Conservation (phyloP, 2,113 vertebrate genomes). For the Pedionomus torquatus region DNA sequence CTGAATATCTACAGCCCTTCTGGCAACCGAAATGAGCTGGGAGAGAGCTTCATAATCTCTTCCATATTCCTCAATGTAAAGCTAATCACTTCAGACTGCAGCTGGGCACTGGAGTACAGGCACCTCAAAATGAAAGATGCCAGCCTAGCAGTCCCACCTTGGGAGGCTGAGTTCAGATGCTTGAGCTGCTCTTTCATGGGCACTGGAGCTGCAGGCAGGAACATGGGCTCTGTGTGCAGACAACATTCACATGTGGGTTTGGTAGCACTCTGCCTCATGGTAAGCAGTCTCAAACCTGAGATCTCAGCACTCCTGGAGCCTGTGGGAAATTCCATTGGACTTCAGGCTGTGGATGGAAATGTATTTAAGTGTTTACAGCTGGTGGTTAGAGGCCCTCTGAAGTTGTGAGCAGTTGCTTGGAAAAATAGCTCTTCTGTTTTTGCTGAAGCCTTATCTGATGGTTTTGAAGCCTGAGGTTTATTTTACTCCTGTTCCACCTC, state of each 20-base stretch:
- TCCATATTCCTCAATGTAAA: background rate
- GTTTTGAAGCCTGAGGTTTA: background rate
- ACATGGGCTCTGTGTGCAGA: background rate
- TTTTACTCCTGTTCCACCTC: background rate
- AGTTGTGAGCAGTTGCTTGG: background rate
- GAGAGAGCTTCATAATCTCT: background rate
- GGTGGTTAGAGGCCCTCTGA: background rate
- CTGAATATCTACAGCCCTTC: background rate
- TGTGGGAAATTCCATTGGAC: background rate
- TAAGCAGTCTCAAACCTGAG: background rate
- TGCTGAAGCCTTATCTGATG: background rate
- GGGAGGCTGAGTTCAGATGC: background rate
- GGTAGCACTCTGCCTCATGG: background rate
- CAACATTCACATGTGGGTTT: background rate
- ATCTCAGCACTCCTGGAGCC: background rate
- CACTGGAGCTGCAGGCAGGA: background rate
- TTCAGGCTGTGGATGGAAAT: background rate
- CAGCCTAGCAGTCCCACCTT: accelerated
- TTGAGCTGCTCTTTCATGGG: background rate
- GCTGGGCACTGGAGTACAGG: background rate
- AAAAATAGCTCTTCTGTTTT: background rate
- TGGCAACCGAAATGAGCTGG: background rate
- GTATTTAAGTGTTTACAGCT: background rate
- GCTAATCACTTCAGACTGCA: background rate
- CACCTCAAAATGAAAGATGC: background rate